Conservation (phyloP, 92 coral and sea anemone genomes). For the Zoanthus solanderi region DNA sequence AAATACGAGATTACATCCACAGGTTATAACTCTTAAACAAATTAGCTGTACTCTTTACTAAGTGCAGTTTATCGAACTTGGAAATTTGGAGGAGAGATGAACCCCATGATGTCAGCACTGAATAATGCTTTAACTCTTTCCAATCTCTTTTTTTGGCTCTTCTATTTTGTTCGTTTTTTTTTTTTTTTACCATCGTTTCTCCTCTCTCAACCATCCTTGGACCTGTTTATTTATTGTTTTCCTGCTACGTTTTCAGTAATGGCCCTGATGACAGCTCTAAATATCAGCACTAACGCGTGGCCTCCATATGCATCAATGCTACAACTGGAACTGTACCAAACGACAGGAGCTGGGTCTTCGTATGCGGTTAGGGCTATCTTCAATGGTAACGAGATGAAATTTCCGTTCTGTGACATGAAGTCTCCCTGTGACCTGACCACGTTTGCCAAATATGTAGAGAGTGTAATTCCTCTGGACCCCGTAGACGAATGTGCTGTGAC, state of each 20-base stretch:
- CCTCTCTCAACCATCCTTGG: background rate
- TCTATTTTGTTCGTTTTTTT: no score
- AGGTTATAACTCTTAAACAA: no score
- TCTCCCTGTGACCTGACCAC: constrained; percentile 48
- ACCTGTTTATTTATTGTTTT: background rate
- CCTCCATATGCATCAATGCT: constrained; percentile 90
- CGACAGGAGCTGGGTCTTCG: constrained; percentile 34
- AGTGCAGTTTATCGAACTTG: no score
- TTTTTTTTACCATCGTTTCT: no score
- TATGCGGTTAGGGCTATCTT: constrained; percentile 83
- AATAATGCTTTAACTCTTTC: no score
- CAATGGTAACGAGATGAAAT: constrained; percentile 73
- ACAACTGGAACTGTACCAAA: constrained; percentile 79
- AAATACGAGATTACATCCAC: no score
- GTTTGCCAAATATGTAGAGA: constrained; percentile 40
- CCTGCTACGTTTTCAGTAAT: constrained; percentile 57
- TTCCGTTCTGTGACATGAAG: constrained; percentile 75
- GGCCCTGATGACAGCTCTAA: constrained; percentile 83
- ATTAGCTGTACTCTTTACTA: no score
- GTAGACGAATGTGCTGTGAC: constrained; percentile 52
- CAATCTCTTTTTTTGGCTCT: no score
- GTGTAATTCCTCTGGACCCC: constrained; percentile 47
- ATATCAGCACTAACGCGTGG: constrained; percentile 85
- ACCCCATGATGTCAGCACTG: no score
- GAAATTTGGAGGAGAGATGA: no score